These are phyloP conservation scores for Phasianus colchicus DNA, from an alignment of 2,113 vertebrate species.

Conservation along the genomic window DNA sequence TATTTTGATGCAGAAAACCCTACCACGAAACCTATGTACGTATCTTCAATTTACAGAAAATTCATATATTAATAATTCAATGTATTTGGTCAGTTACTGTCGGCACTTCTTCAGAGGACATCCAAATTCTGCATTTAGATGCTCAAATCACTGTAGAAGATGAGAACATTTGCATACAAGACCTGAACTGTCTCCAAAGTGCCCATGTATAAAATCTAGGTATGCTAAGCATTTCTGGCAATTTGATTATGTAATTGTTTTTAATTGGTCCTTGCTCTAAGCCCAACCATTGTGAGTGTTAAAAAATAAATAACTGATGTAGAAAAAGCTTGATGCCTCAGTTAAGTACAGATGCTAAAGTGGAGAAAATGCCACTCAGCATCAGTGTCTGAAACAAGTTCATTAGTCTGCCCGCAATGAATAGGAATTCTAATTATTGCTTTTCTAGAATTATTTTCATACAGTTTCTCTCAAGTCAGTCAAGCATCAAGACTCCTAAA, in stretches of 20 bases:
- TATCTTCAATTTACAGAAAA: background rate
- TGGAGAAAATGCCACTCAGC: background rate
- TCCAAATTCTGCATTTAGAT: background rate
- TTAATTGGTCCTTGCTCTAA: slow-evolving; percentile 25
- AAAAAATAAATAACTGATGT: slow-evolving; percentile 13
- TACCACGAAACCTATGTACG: background rate
- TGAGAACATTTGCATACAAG: background rate
- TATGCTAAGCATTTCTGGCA: background rate
- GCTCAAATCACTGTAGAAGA: background rate
- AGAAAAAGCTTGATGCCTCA: background rate
- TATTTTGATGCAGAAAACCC: background rate
- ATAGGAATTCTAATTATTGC: background rate
- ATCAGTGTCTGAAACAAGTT: slow-evolving; percentile 7
- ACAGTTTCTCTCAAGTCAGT: background rate
- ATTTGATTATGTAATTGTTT: slow-evolving; percentile 25
- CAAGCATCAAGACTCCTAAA: background rate
- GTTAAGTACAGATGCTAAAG: background rate
- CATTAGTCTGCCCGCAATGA: background rate
- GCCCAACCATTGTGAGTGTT: background rate
- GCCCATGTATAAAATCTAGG: background rate
- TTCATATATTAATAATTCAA: background rate
- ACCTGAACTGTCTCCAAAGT: background rate
- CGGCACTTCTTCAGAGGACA: background rate
- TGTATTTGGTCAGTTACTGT: background rate
- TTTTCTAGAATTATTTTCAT: background rate